Conservation (phyloP, 2,797 vertebrate species). For the Meriones psammophilus region DNA sequence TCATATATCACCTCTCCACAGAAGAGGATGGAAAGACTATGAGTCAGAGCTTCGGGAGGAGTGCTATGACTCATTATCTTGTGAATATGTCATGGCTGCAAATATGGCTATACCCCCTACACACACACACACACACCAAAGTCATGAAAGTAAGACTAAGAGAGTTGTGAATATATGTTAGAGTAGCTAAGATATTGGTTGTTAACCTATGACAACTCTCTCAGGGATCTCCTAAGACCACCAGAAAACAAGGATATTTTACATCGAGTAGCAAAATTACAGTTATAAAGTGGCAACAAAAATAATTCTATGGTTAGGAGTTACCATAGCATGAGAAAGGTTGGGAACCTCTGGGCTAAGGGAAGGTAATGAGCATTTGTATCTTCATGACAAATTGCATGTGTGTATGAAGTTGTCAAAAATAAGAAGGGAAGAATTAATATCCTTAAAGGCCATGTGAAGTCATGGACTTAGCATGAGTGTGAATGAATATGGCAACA, state of each 20-base stretch:
- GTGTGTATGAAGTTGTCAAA: neutral
- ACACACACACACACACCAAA: neutral
- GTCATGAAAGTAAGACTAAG: neutral
- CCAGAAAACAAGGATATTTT: neutral
- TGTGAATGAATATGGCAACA: neutral
- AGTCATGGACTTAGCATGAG: neutral
- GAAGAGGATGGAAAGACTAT: neutral
- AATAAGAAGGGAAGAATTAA: neutral
- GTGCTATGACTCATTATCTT: neutral
- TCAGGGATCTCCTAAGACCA: neutral
- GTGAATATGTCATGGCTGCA: neutral
- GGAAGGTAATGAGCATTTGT: neutral
- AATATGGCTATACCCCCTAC: neutral
- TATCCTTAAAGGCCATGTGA: neutral
- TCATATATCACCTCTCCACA: neutral
- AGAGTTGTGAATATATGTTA: neutral
- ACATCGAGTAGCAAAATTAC: neutral
- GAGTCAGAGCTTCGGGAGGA: neutral
- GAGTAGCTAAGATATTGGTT: neutral
- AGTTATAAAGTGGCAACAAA: too few species aligned
- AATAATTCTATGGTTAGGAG: neutral
- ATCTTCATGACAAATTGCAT: neutral
- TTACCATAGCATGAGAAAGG: neutral
- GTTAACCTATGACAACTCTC: neutral
- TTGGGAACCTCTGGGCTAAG: neutral